These are phyloP conservation scores for Acanthisitta chloris DNA, from an alignment of 2,113 vertebrate species.

Conservation along the genomic window DNA sequence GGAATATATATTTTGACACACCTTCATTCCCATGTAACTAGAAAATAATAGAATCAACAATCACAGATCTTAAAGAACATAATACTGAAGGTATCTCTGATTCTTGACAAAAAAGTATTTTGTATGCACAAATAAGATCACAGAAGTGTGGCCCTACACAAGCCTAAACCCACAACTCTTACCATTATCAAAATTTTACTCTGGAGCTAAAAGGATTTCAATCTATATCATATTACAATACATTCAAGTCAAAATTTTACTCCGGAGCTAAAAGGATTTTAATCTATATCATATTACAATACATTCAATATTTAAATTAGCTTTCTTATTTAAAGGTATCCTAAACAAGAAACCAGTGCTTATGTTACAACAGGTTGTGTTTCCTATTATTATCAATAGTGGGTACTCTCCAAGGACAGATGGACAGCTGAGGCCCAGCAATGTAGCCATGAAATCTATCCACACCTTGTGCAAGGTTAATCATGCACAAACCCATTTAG, in stretches of 20 bases:
- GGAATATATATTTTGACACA: background rate
- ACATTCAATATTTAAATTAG: background rate
- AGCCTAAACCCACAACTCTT: background rate
- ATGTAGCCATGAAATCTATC: background rate
- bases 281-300: background rate
- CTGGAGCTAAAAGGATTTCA: background rate
- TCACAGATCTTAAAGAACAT: background rate
- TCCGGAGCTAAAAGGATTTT: background rate
- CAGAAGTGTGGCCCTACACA: background rate
- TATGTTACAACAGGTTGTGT: background rate
- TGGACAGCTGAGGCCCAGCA: background rate
- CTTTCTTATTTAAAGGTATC: background rate
- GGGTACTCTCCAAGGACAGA: background rate
- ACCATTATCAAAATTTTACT: background rate
- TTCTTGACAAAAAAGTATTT: background rate
- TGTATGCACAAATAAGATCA: background rate
- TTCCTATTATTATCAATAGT: background rate
- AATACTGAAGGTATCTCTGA: background rate
- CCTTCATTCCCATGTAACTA: background rate
- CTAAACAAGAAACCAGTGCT: background rate
- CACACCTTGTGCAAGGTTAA: background rate
- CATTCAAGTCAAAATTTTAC: background rate
- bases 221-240: background rate
- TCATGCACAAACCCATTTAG: background rate
- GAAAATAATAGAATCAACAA: background rate